Base-by-base conservation (phyloP, 2,888 invertebrate species). In the Ichneumoninae sp. region DNA sequence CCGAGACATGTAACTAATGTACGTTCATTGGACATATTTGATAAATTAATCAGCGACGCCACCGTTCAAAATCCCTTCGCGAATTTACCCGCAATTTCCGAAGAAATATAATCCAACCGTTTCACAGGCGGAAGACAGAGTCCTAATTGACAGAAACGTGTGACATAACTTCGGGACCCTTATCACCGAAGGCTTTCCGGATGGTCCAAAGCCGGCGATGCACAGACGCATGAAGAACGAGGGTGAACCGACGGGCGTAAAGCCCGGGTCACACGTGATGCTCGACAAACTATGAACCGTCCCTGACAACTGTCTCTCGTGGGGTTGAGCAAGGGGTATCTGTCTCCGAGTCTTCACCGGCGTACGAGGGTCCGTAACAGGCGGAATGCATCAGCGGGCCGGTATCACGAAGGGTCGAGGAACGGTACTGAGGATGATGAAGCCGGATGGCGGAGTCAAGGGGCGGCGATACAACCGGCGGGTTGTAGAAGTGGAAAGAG, bases 351-450 rank as follows among this genome's bases (percentile, higher is more conserved):
- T 52, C 57, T 40, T 79, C 69, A 16, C 47, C 26, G 13, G 10
- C 65, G 69, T 22, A 57, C 10, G 66, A 71, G 75, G 71, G 80
- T 80, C 75, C 57, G 71, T 80, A 71, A 83, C 80, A 13, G 75
- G 69, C 69, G 62, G 33, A 75, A 79, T 36, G 80, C 70, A 70
- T 76, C 75, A 30, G 70, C 65, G 70, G 16, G 52, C 26, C 52
- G 57, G 76, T 80, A n/a, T 75, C 54, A 50, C 66, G 65, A 71
- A 68, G 79, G 76, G 70, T 80, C 66, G 66, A 47, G 57, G 75
- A 75, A 75, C 57, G 40, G 80, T 66, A 80, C 44, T 71, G 76
- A 75, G 80, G 54, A 71, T 83, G 83, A 83, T 57, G 83, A 66
- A 80, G 70, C 60, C 70, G 65, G 19, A 66, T 16, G 82, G 60